Evolutionary conservation across 2,888 invertebrate genomes (phyloP).

Genomic region (Saturnia pavonia): DNA sequence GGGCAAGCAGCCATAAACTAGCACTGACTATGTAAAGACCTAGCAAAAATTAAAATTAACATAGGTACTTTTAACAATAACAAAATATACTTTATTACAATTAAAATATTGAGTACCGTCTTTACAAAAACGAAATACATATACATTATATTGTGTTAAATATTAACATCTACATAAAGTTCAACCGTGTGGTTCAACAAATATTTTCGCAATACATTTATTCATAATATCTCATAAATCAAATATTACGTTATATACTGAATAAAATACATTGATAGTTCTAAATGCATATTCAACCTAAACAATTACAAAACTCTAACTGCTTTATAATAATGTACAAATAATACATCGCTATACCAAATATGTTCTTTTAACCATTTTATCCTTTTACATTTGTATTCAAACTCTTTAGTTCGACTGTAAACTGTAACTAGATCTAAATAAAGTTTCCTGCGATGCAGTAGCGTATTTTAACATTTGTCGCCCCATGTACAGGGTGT

Average conservation of each 20-base stretch:
- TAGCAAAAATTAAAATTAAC: background rate
- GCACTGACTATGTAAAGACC: background rate
- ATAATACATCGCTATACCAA: background rate
- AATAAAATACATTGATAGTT: constrained; percentile 22
- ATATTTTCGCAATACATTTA: constrained; percentile 17
- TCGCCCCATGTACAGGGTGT: too few relatives aligned
- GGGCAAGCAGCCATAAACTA: background rate
- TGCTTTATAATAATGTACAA: constrained; percentile 10
- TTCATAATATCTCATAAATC: background rate
- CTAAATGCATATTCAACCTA: constrained; percentile 39
- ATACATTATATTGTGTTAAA: constrained; percentile 3
- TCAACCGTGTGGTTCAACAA: constrained; percentile 13
- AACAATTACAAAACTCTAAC: constrained; percentile 23
- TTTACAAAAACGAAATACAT: constrained; percentile 10
- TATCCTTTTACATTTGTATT: too few relatives aligned
- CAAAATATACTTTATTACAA: background rate
- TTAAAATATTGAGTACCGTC: constrained; percentile 9
- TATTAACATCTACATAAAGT: constrained; percentile 13
- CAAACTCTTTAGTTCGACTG: background rate
- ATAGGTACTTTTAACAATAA: constrained; percentile 1
- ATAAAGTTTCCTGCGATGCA: background rate
- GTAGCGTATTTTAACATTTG: too few relatives aligned
- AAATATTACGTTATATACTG: constrained; percentile 7
- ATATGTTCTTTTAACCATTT: too few relatives aligned
- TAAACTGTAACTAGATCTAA: background rate